Evolutionary conservation across 1,140 invertebrate genomes (phyloP).

Genomic region (Aphelinus atriplicis): DNA sequence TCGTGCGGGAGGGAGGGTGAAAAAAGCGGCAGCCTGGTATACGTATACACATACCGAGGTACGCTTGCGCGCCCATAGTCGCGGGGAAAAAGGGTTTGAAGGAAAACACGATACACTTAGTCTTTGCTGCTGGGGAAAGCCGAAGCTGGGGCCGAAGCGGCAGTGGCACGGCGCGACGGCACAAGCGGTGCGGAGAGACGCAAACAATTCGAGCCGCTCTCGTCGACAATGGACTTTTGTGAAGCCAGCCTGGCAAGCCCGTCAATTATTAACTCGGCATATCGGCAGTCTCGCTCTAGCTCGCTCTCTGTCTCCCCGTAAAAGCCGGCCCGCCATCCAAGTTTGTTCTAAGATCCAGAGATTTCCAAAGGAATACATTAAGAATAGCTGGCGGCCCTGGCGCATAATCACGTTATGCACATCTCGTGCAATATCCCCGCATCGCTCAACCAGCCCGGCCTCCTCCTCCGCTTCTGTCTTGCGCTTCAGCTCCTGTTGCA

Average conservation of each 20-base stretch:
- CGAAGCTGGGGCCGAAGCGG: no score
- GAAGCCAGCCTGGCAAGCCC: slow-evolving; percentile 25
- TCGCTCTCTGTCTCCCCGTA: slow-evolving; percentile 41
- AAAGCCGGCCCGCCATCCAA: slow-evolving; percentile 50
- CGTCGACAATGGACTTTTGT: slow-evolving; percentile 58
- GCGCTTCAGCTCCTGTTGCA: slow-evolving; percentile 36
- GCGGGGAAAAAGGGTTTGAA: no score
- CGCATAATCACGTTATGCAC: no score
- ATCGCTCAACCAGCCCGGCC: slow-evolving; percentile 35
- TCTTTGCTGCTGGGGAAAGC: no score
- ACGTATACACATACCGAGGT: no score
- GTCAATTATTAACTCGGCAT: slow-evolving; percentile 54
- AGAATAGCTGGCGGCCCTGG: slow-evolving; percentile 24
- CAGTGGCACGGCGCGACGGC: no score
- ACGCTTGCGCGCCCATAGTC: no score
- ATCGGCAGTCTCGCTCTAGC: slow-evolving; percentile 46
- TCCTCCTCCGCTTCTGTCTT: slow-evolving; percentile 38
- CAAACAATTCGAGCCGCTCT: slow-evolving; percentile 51
- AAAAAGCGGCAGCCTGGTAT: no score
- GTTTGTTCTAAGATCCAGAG: slow-evolving; percentile 50
- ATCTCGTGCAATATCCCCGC: no score
- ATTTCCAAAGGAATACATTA: slow-evolving; percentile 58
- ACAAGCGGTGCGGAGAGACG: background rate
- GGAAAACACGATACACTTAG: no score
- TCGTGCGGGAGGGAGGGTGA: no score